phyloP scores from a whole-genome alignment of 2,888 invertebrate species.

The Pterostichus madidus region DNA sequence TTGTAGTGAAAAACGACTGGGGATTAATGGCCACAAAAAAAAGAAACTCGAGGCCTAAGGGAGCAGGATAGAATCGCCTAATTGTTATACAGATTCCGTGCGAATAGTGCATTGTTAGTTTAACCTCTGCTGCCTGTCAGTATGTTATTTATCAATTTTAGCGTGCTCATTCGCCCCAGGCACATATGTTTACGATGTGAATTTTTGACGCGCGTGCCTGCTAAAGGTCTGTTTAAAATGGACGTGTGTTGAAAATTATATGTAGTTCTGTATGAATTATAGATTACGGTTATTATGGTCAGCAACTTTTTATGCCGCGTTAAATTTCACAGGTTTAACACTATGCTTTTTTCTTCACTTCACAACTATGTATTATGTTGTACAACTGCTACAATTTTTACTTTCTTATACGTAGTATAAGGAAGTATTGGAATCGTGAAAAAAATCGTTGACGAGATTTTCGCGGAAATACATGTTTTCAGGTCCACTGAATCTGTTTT shows the following conservation, averaged over 20 bases:
- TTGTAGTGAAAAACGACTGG: conserved; percentile 55
- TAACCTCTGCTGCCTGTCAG: conserved; percentile 48
- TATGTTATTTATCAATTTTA: conserved; percentile 52
- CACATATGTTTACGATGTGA: conserved; percentile 24
- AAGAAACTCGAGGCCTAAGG: conserved; percentile 20
- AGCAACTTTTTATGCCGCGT: background rate
- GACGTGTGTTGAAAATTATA: conserved; percentile 3
- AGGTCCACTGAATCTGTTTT: too few relatives aligned
- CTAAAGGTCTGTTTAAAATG: background rate
- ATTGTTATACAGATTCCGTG: conserved; percentile 39
- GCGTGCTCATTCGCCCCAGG: background rate
- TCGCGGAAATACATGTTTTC: too few relatives aligned
- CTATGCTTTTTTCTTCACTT: conserved; percentile 2
- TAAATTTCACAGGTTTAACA: conserved; percentile 2
- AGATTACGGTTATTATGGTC: conserved; percentile 22
- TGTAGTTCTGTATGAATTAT: conserved; percentile 19
- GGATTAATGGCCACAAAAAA: conserved; percentile 42
- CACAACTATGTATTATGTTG: background rate
- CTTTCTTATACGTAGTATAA: too few relatives aligned
- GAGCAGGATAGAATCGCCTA: conserved; percentile 30
- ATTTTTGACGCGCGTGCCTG: conserved; percentile 32
- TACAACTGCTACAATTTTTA: background rate
- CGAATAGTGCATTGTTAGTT: conserved; percentile 53
- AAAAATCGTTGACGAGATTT: too few relatives aligned
- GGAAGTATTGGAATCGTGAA: too few relatives aligned